Evolutionary conservation across 2,888 invertebrate species (phyloP), one percentile per base, ranked within the genome.

Genomic region (Hofmannophila pseudospretella): DNA sequence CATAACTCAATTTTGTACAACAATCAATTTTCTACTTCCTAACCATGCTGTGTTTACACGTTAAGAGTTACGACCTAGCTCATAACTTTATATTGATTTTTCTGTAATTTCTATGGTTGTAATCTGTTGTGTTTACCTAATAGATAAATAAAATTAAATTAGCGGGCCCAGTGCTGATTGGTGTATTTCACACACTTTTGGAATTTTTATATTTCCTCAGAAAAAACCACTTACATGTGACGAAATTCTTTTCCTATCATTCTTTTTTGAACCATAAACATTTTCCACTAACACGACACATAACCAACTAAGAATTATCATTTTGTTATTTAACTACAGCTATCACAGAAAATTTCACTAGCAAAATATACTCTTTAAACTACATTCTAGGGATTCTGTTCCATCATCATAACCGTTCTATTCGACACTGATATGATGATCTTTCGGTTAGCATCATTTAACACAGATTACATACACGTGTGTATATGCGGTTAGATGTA

Each of bases 301-400:
- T 34, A 81, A 36, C 84, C 84, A 84, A 53, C 71, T 70, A 42
- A 77, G 38, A 13, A 84, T 72, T 67, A 85, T 84, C 84, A 84
- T 82, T 56, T 53, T 71, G 37, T 51, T 44, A 41, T 10, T n/a
- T 34, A 28, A 32, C 28, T 34, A 34, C n/a, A 8, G 3, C 13
- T 19, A 52, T 72, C 79, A 80, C 80, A 78, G 75, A 51, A 39
- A 50, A 55, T 60, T 41, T 32, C 40, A 26, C 31, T 30, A 5
- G 38, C 36, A 10, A 20, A 23, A 19, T 9, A 30, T 16, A 5
- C 16, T 16, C 5, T 30, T 23, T 30, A 19, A 28, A 38, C 40
- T 48, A 49, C 44, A 51, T 45, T 39, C 42, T 35, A 26, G n/a
- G n/a, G n/a, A 30, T 4, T 12, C 14, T n/a, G n/a, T n/a, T n/a